Evolutionary conservation across 1,140 invertebrate species (phyloP), one percentile per base, ranked within the genome.

Genomic region (Drosophila yakuba): DNA sequence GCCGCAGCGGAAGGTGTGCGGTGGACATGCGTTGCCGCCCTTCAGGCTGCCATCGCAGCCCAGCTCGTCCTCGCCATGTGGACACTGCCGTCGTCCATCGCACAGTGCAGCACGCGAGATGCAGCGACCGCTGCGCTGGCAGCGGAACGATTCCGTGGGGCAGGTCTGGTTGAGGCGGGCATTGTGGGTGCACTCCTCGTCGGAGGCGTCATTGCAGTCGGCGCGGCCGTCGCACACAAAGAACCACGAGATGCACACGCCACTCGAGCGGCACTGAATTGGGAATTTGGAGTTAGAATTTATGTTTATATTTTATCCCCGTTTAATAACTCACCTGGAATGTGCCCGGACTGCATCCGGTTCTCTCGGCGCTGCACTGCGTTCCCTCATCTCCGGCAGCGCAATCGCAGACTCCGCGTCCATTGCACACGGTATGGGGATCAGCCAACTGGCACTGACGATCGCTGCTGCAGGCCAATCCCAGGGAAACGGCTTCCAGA

Each of bases 161-260:
- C 92, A 92, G 51, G 71, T 86, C 58, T 90, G 88, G 51, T 91
- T 92, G 11, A 79, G 62, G 15, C 86, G 79, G 25, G 79, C 61
- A 61, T 92, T 92, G 52, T 91, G 90, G 36, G 85, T 91, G 85
- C 96, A 97, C 82, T 95, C 95, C 92, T 98, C 97, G 90, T 98
- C 97, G 0, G 96, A 96, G 12, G 95, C 95, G 91, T 98, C 98
- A 3, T 94, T 92, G 58, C 91, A 92, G 50, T 92, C 91, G 57
- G 95, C 94, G 72, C 97, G 95, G n/a, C 97, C 97, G 92, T 99
- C 98, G 93, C 98, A 99, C 0, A 98, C 96, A 93, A 98, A 98
- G 93, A 96, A 97, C 95, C 96, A 96, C 78, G 96, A 96, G 80
- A 99, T 97, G 92, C 98, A 99, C 2, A 95, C 94, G 1, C 97